Percentiles rank a stretch among this genome's conserved stretches.
Evolutionary conservation across 1,140 invertebrate species (phyloP).

Genomic region (Lamellibrachia luymesi): DNA sequence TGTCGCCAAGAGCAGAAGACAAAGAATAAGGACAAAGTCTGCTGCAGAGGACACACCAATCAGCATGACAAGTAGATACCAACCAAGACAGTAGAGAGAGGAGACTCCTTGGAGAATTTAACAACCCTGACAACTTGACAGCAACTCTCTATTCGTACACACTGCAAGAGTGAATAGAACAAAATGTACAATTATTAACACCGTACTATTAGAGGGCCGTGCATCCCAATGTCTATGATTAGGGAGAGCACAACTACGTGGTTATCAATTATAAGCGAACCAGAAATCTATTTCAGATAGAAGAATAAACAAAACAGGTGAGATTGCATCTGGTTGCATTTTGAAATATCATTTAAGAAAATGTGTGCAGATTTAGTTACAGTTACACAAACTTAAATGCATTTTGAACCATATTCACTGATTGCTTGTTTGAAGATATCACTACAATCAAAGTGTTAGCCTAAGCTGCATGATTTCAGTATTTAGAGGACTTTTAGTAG

Average conservation of each 20-base stretch:
- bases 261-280: neutral
- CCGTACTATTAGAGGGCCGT: no score
- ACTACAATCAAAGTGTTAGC: neutral
- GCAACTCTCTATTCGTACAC: neutral
- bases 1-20: neutral
- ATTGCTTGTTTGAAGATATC: neutral
- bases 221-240: neutral
- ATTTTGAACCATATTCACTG: neutral
- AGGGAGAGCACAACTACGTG: neutral
- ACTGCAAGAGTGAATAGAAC: neutral
- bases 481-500: neutral
- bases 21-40: neutral
- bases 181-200: neutral
- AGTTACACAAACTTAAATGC: no score
- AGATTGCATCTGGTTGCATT: neutral
- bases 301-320: neutral
- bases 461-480: no score
- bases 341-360: neutral
- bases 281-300: neutral
- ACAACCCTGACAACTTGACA: neutral
- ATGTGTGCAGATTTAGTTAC: neutral
- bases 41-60: neutral
- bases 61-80: neutral
- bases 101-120: neutral
- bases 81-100: neutral